These are phyloP conservation scores for Stramonita haemastoma DNA, from an alignment of 2,888 invertebrate species.

Conservation along the genomic window DNA sequence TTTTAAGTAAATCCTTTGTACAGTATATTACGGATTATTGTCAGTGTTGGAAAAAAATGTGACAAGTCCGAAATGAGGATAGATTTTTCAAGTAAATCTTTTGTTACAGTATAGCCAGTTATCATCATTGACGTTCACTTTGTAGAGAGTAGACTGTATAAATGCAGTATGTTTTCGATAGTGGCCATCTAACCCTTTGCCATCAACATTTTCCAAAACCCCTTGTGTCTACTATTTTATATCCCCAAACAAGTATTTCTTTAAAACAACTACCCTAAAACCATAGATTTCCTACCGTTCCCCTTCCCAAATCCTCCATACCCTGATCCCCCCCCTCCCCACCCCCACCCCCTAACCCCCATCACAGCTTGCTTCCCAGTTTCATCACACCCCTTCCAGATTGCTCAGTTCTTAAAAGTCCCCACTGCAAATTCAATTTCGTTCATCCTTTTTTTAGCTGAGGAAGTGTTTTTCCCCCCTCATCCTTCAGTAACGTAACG, in stretches of 20 bases:
- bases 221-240: background rate
- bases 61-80: too few relatives aligned
- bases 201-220: background rate
- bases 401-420: background rate
- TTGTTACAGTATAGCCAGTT: too few relatives aligned
- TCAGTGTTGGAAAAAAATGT: too few relatives aligned
- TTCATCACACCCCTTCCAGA: background rate
- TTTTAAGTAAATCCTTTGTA: too few relatives aligned
- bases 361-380: background rate
- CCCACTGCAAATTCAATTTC: too few relatives aligned
- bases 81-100: too few relatives aligned
- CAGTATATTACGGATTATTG: too few relatives aligned
- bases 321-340: background rate
- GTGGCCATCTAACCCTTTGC: background rate
- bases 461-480: too few relatives aligned
- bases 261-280: too few relatives aligned
- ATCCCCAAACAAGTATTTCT: too few relatives aligned
- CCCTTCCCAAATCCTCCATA: background rate
- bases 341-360: background rate
- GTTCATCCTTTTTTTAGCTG: too few relatives aligned
- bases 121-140: background rate
- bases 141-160: slow-evolving; percentile 8
- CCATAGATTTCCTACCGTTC: background rate
- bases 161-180: background rate
- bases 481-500: too few relatives aligned